A percentile compares a stretch with the other conserved stretches of the same genome.
Conservation (phyloP, 1,140 invertebrate genomes). For the Drosophila ambigua region DNA sequence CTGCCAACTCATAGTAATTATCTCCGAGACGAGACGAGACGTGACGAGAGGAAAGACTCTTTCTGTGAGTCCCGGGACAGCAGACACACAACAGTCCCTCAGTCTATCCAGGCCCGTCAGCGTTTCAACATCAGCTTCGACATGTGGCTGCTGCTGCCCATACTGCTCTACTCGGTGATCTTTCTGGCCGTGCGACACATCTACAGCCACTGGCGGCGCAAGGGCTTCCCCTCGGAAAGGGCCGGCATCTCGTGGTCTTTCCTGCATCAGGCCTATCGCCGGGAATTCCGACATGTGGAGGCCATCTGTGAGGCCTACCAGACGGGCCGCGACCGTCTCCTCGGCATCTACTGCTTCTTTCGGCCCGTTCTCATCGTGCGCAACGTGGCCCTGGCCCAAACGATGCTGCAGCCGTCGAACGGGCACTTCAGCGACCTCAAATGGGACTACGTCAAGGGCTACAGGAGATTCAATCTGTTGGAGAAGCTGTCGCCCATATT, state of each 20-base stretch:
- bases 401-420: constrained; percentile 58
- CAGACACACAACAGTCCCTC: too few relatives aligned
- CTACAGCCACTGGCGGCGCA: constrained; percentile 74
- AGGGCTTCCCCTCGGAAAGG: constrained; percentile 71
- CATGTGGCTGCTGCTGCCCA: constrained; percentile 80
- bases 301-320: constrained; percentile 74
- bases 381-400: constrained; percentile 60
- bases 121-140: constrained; percentile 40
- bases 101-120: constrained; percentile 44
- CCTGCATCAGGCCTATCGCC: constrained; percentile 58
- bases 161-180: constrained; percentile 65
- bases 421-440: constrained; percentile 66
- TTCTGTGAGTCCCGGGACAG: neutral
- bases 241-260: constrained; percentile 57
- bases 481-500: constrained; percentile 74
- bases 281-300: constrained; percentile 72
- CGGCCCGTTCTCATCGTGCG: constrained; percentile 68
- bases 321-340: constrained; percentile 51
- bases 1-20: constrained; percentile 64
- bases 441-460: constrained; percentile 72
- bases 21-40: constrained; percentile 35
- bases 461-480: constrained; percentile 67
- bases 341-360: constrained; percentile 77
- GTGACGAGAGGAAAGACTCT: neutral
- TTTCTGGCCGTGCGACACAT: constrained; percentile 72